Base-by-base conservation (phyloP, 2,888 invertebrate species). In the Hermaeophaga mercurialis region DNA sequence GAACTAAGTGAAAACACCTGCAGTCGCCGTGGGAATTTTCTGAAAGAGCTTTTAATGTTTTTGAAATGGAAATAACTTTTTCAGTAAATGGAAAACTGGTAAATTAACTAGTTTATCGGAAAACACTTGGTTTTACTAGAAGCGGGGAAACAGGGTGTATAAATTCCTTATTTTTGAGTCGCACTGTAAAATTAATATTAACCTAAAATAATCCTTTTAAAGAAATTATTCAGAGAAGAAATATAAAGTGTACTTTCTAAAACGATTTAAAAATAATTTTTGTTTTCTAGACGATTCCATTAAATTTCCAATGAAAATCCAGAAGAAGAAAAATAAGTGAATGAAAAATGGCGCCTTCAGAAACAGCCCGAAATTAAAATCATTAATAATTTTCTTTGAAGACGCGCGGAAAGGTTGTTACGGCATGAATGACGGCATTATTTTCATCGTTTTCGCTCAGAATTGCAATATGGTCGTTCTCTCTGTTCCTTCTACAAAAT, bases 301-400 rank as follows among this genome's bases (percentile, higher is more conserved):
- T 9, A n/a, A 28, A 28, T 7, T 28, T 28, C 3, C n/a, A 9
- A 28, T 28, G 9, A 28, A 7, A 7, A 28, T 9, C n/a, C n/a
- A 28, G 9, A 8, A 28, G 9, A 2, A 33, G 7, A 33, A 33
- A 11, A 2, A n/a, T n/a, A n/a, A n/a, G 2, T 33, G 4, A 14
- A 33, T 33, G 33, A 33, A 33, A 33, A 33, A 33, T 33, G 4
- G 12, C 33, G 4, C 3, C 33, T 33, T 33, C 9, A 4, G 33
- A 33, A 7, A 11, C 12, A 3, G 3, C 33, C 33, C 14, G 14
- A 33, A 33, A 33, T 33, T 33, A 33, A 33, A 33, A 33, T 33
- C 33, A 33, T 33, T 33, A 33, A 33, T 33, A 33, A 33, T 33
- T 33, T 33, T 33, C 33, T 33, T 33, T 33, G 33, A 33, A 33